Percentiles rank a stretch among this genome's conserved stretches.
These are phyloP conservation scores for Lates japonicus DNA, from an alignment of 2,797 vertebrate genomes.

Conservation along the genomic window DNA sequence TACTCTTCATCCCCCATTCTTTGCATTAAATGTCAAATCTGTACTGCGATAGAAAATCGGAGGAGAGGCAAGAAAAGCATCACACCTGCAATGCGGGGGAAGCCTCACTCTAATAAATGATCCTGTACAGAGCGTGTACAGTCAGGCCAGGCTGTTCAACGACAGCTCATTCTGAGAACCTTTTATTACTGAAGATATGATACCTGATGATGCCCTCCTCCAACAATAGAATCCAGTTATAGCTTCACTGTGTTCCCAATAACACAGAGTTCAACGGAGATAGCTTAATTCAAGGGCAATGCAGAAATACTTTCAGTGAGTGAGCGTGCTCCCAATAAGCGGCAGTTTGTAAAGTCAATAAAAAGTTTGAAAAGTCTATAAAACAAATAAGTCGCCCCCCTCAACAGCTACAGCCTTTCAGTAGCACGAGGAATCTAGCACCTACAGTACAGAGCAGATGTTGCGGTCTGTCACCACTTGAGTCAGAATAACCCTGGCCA, in stretches of 20 bases:
- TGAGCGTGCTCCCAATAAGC: constrained; percentile 20
- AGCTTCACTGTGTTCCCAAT: constrained; percentile 63
- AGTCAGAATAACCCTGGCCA: constrained; percentile 56
- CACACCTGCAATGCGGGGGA: constrained; percentile 70
- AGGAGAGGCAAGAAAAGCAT: constrained; percentile 41
- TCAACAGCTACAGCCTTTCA: constrained; percentile 46
- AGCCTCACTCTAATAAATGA: constrained; percentile 70
- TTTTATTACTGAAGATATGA: constrained; percentile 68
- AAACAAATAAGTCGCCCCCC: constrained; percentile 56
- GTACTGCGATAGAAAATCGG: constrained; percentile 36
- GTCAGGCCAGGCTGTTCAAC: constrained; percentile 40
- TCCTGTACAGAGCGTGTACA: constrained; percentile 33
- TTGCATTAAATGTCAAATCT: constrained; percentile 42
- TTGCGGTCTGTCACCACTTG: constrained; percentile 59
- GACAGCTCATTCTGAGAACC: constrained; percentile 41
- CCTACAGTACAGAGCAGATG: constrained; percentile 57
- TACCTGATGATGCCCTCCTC: constrained; percentile 52
- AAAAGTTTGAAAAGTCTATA: constrained; percentile 69
- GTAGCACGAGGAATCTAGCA: constrained; percentile 50
- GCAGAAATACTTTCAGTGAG: constrained; percentile 43
- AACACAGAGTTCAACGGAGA: constrained; percentile 54
- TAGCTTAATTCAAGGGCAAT: constrained; percentile 65
- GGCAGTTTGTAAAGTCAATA: constrained; percentile 55
- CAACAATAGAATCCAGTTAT: constrained; percentile 63
- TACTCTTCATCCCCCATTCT: constrained; percentile 35